These are phyloP conservation scores for Erythrocebus patas DNA, from an alignment of 2,113 vertebrate species.

Conservation along the genomic window DNA sequence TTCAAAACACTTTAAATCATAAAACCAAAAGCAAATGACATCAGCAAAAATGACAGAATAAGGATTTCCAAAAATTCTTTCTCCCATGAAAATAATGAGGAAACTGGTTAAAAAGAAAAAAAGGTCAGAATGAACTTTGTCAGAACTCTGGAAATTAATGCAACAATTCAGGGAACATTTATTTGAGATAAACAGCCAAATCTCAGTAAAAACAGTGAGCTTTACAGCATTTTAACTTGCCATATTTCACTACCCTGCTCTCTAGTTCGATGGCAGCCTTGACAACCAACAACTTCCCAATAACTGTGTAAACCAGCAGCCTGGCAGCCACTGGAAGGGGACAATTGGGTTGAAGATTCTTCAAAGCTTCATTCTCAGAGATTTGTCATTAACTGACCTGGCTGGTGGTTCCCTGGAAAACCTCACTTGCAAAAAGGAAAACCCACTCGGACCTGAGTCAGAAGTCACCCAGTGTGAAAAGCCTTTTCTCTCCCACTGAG, in stretches of 20 bases:
- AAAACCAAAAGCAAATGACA: neutral
- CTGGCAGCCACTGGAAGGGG: neutral
- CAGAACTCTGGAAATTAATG: neutral
- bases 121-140: neutral
- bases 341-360: neutral
- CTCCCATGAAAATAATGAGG: neutral
- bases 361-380: neutral
- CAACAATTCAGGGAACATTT: neutral
- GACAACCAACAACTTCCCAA: neutral
- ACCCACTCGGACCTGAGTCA: neutral
- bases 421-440: neutral
- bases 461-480: neutral
- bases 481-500: neutral
- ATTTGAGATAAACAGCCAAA: neutral
- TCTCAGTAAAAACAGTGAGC: neutral
- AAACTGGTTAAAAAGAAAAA: neutral
- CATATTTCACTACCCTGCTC: neutral
- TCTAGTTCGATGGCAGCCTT: neutral
- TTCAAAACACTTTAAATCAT: neutral
- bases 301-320: neutral
- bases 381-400: neutral
- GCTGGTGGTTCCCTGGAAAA: neutral
- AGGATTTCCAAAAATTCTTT: neutral
- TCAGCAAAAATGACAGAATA: neutral
- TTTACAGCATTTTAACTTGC: neutral